Base-by-base conservation (phyloP, 2,113 vertebrate species). In the Syrrhaptes paradoxus region DNA sequence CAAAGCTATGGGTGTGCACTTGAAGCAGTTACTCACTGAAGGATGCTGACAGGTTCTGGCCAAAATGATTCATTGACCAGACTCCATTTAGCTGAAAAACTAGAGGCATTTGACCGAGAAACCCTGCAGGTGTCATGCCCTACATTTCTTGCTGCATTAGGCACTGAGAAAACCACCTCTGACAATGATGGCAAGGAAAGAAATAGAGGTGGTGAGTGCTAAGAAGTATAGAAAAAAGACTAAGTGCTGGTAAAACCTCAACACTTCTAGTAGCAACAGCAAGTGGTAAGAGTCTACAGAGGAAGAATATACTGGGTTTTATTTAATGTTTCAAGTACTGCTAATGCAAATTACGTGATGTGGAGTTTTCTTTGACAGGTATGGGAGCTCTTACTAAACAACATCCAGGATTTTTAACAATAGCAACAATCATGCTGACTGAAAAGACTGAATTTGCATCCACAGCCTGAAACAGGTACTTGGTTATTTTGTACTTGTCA, bases 1-100 rank as follows among this genome's bases (percentile, higher is more conserved):
- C 68, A 75, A 52, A 48, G 61, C 66, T 59, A 8, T 52, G 59
- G 32, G 48, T 0, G 0, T 4, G n/a, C 28, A 28, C 11, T 2
- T 32, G 11, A 21, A 77, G 63, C 26, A 55, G 59, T n/a, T 32
- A 11, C 31, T 86, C 0, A 0, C 43, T 70, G 59, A 73, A 70
- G 75, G 55, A n/a, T 85, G 22, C 72, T 81, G 38, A 19, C 13
- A 10, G 36, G 17, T 59, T 90, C 59, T 88, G 73, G 43, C 28
- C 19, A 61, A 36, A 86, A 29, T 52, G 22, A 67, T 72, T 75
- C 24, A 62, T 38, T 80, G 62, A 59, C 32, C 31, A 31, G 46
- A 63, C 34, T 80, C 71, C 24, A 17, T 86, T 80, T 71, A 63
- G 48, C 57, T 80, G 62, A 45, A 58, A 82, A 93, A 34, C 7